A percentile compares a stretch with the other conserved stretches of the same genome.
phyloP scores from a whole-genome alignment of 2,888 invertebrate genomes.

The Hypomecis atomaria region DNA sequence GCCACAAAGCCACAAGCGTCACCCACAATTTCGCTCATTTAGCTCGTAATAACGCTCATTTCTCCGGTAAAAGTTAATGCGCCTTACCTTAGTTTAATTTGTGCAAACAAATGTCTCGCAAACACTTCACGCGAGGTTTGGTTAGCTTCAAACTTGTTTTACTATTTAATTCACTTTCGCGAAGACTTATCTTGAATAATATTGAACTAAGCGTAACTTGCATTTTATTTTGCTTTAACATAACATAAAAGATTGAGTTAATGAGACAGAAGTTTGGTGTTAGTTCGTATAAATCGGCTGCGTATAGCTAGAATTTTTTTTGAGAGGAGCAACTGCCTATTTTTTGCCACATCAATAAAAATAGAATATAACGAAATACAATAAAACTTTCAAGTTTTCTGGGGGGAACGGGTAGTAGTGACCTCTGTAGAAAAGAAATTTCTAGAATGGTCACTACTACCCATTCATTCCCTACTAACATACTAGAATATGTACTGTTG shows the following conservation, averaged over 20 bases:
- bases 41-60: slow-evolving; percentile 13
- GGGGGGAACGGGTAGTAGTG: no score
- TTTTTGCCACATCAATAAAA: no score
- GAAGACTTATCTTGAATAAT: slow-evolving; percentile 8
- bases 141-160: slow-evolving; percentile 17
- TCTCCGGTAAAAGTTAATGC: slow-evolving; percentile 31
- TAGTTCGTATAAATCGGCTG: neutral
- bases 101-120: slow-evolving; percentile 25
- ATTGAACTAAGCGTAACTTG: slow-evolving; percentile 1
- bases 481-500: no score
- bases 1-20: slow-evolving; percentile 11
- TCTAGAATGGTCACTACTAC: no score
- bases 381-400: no score
- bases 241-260: neutral
- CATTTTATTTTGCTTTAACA: neutral
- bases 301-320: neutral
- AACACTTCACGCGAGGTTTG: slow-evolving; percentile 4
- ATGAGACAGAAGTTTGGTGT: neutral
- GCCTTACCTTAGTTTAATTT: slow-evolving; percentile 32
- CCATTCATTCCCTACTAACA: no score
- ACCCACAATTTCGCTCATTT: slow-evolving; percentile 1
- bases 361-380: no score
- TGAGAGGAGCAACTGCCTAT: no score
- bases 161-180: slow-evolving; percentile 29
- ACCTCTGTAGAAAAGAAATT: no score